Evolutionary conservation across 2,888 invertebrate species (phyloP), one percentile per base, ranked within the genome.

Genomic region (Hoplodrina ambigua): DNA sequence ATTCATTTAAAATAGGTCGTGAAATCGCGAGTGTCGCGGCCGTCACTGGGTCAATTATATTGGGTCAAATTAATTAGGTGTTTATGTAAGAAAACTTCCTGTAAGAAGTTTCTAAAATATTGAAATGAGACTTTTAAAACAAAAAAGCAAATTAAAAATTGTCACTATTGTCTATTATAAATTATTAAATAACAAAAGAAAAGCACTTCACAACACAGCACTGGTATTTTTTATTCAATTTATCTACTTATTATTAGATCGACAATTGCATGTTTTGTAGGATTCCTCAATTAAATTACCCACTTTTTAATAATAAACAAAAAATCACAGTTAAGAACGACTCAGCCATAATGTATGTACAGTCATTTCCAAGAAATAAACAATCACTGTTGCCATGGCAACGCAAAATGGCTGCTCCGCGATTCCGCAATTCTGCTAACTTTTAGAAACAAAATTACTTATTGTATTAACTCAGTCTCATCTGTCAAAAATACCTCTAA

Each of bases 361-460:
- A 30, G 17, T 57, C 49, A 53, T 55, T 56, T 50, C 17, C 11
- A 49, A 33, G 19, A 70, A 66, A 66, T 72, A 79, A 81, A 79
- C 69, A 79, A 64, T 55, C n/a, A 13, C 37, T 20, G 73, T 81
- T 64, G 68, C 54, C 46, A 69, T 69, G 52, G 49, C 52, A 73
- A 79, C 78, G 49, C 41, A 77, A 44, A 19, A 80, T 71, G 66
- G 66, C 71, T 46, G 44, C 46, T 25, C 25, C 41, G 37, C 8
- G 8, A 37, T 37, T 37, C 37, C 8, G 25, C 2, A 25, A 25
- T 25, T 25, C 25, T 25, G 2, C 25, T 25, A 25, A 25, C 25
- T 25, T 25, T 25, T 25, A 25, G 25, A 33, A 33, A 30, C 5
- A 30, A 30, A 30, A 33, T 33, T 33, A 25, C 25, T 7, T 33